These are phyloP conservation scores for Ommatoiulus sabulosus DNA, from an alignment of 2,888 invertebrate species.

Conservation along the genomic window DNA sequence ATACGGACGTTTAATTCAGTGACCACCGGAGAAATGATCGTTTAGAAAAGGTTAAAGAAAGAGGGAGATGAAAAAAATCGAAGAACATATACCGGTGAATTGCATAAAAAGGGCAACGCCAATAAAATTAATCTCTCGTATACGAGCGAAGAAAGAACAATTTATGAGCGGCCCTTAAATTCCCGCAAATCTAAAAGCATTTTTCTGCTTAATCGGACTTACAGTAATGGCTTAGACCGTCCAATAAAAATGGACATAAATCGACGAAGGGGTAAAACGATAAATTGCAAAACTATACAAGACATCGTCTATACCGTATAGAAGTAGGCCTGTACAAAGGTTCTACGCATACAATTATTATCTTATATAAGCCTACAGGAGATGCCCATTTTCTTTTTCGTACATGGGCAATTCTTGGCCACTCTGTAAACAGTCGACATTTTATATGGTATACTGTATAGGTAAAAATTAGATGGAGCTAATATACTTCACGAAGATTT, in stretches of 20 bases:
- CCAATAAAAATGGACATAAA: neutral
- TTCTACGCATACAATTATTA: no score
- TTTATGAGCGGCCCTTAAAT: neutral
- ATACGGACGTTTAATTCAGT: slow-evolving; percentile 35
- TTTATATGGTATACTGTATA: no score
- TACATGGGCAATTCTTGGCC: no score
- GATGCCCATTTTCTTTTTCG: no score
- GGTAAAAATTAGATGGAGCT: no score
- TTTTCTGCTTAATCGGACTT: neutral
- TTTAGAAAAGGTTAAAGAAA: slow-evolving; percentile 48
- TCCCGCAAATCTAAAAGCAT: neutral
- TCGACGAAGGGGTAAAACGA: neutral
- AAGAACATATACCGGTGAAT: neutral
- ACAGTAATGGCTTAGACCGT: neutral
- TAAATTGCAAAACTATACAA: neutral
- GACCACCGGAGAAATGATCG: slow-evolving; percentile 31
- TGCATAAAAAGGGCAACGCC: neutral
- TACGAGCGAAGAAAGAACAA: neutral
- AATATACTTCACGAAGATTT: no score
- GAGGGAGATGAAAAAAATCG: slow-evolving; percentile 18
- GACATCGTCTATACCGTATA: neutral
- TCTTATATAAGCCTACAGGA: no score
- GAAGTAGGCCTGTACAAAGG: no score
- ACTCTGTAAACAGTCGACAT: no score
- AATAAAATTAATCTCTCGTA: neutral